Percentiles rank a stretch among this genome's conserved stretches.
Conservation (phyloP, 2,797 vertebrate genomes). For the Otolemur crassicaudatus region DNA sequence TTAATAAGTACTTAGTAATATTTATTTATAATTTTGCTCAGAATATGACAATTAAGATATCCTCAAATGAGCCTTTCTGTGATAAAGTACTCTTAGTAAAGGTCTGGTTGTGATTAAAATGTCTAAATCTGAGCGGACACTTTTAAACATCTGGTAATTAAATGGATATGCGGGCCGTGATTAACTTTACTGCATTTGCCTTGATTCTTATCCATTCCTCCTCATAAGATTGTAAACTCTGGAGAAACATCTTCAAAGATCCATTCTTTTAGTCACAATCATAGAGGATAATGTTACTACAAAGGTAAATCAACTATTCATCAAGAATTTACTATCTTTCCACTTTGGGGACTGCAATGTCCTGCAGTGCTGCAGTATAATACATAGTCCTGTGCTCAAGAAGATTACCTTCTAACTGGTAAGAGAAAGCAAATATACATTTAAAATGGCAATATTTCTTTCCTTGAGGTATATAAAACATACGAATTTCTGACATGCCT, state of each 20-base stretch:
- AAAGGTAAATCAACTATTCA: not conserved
- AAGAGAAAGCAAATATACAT: conserved; percentile 18
- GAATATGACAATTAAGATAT: conserved; percentile 34
- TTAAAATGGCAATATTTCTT: conserved; percentile 17
- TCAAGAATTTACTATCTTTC: not conserved
- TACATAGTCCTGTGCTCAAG: not conserved
- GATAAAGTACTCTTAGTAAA: not conserved
- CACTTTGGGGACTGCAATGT: not conserved
- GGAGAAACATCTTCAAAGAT: conserved; percentile 39
- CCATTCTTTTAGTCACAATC: not conserved
- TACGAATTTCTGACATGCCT: not conserved
- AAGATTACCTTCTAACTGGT: not conserved
- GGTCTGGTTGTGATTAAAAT: not conserved
- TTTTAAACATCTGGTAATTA: conserved; percentile 45
- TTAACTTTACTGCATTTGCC: not conserved
- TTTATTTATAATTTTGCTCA: conserved; percentile 27
- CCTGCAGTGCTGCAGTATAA: not conserved
- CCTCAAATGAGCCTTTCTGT: conserved; percentile 22
- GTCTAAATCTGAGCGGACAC: not conserved
- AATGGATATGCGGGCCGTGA: not conserved
- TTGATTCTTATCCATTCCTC: conserved; percentile 11
- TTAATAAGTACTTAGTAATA: conserved; percentile 15
- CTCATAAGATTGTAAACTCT: not conserved
- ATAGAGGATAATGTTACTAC: not conserved
- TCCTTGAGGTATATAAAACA: not conserved